A percentile compares a stretch with the other conserved stretches of the same genome.
These are phyloP conservation scores for Cassiopea andromeda DNA, from an alignment of 30 jellyfish, hydroid and myxozoan genomes.

Conservation along the genomic window DNA sequence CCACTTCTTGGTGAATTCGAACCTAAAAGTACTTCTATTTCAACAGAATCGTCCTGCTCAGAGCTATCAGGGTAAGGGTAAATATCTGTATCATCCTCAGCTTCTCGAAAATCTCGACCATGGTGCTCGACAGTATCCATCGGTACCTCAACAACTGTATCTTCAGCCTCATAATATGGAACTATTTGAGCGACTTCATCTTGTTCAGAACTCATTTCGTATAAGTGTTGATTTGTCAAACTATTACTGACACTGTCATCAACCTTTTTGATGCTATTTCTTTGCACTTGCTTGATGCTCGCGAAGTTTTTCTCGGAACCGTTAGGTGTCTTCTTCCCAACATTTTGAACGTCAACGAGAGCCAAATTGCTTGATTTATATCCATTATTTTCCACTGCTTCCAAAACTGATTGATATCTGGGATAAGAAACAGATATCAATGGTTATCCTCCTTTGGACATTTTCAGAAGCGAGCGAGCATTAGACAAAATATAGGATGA, in stretches of 20 bases:
- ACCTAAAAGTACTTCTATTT: conserved; percentile 57
- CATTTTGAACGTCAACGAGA: background rate
- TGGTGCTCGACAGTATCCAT: background rate
- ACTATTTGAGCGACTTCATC: conserved; percentile 48
- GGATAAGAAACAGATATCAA: background rate
- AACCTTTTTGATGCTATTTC: background rate
- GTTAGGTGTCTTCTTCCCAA: background rate
- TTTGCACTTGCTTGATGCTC: background rate
- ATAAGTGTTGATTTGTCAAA: background rate
- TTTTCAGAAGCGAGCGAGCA: no score
- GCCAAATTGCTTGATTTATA: background rate
- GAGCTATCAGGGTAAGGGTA: conserved; percentile 49
- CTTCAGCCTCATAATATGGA: conserved; percentile 47
- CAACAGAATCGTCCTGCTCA: conserved; percentile 62
- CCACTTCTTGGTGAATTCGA: conserved; percentile 43
- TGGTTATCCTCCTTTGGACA: background rate
- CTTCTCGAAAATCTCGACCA: background rate
- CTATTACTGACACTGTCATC: background rate
- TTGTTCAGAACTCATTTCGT: background rate
- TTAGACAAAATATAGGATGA: no score
- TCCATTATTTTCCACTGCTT: background rate
- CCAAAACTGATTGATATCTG: background rate
- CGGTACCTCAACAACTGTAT: background rate
- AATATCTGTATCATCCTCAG: conserved; percentile 28
- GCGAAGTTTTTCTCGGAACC: background rate